These are phyloP conservation scores for Notoglanidium macrostoma DNA, from an alignment of 2,797 vertebrate genomes.

Conservation along the genomic window DNA sequence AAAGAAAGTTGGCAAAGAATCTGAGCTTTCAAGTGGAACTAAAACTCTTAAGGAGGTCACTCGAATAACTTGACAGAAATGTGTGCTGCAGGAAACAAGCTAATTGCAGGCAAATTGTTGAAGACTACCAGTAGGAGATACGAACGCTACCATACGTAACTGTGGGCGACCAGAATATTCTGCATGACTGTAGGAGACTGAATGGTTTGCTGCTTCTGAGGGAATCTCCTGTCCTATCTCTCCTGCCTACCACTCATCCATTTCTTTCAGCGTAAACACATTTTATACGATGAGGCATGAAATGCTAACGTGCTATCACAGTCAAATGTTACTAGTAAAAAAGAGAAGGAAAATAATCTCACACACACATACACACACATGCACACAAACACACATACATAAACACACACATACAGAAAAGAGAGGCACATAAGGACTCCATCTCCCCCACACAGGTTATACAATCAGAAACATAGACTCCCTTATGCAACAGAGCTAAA, in stretches of 20 bases:
- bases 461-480: constrained; percentile 52
- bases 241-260: constrained; percentile 22
- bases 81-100: constrained; percentile 20
- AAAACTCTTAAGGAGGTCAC: constrained; percentile 23
- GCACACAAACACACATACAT: constrained; percentile 6
- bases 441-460: constrained; percentile 52
- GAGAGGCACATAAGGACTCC: constrained; percentile 37
- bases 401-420: constrained; percentile 29
- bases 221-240: constrained; percentile 45
- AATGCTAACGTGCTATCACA: constrained; percentile 4
- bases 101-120: constrained; percentile 35
- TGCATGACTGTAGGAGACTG: constrained; percentile 21
- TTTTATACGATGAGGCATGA: constrained; percentile 22
- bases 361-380: constrained; percentile 20
- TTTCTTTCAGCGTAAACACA: constrained; percentile 30
- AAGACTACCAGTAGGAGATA: constrained; percentile 11
- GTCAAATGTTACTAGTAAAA: constrained; percentile 35
- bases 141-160: constrained; percentile 14
- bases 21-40: constrained; percentile 9
- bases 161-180: constrained; percentile 39
- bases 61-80: constrained; percentile 15
- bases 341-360: neutral
- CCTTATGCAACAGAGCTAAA: constrained; percentile 52
- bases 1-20: neutral
- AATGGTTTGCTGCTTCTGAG: constrained; percentile 39